Conservation (phyloP, 2,113 vertebrate species). For the Smithornis capensis region DNA sequence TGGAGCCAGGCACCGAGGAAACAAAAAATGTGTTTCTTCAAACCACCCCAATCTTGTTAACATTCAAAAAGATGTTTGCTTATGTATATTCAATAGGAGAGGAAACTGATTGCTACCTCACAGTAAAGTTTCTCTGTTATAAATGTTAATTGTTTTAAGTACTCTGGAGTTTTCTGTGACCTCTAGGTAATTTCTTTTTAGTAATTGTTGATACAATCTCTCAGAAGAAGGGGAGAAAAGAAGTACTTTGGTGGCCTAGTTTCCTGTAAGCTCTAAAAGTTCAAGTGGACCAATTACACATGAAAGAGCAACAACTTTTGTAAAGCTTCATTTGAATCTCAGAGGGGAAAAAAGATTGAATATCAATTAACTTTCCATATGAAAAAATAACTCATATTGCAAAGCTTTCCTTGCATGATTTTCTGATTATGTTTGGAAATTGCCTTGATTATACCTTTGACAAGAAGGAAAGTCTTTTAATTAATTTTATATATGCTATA, state of each 20-base stretch:
- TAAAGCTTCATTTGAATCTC: constrained; percentile 64
- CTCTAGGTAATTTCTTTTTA: neutral
- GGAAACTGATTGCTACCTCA: neutral
- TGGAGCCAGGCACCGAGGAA: neutral
- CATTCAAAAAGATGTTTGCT: neutral
- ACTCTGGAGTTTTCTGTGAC: neutral
- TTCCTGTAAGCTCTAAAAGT: constrained; percentile 54
- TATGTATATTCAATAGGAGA: neutral
- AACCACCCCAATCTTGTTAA: neutral
- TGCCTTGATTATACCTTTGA: constrained; percentile 76
- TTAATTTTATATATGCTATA: constrained; percentile 70
- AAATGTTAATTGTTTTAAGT: constrained; percentile 32
- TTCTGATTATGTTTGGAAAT: constrained; percentile 76
- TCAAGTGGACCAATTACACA: constrained; percentile 43
- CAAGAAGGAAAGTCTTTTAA: constrained; percentile 69
- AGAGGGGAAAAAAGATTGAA: constrained; percentile 54
- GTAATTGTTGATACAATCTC: constrained; percentile 12
- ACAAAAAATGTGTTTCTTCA: neutral
- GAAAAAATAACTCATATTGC: constrained; percentile 68
- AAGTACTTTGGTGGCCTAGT: constrained; percentile 29
- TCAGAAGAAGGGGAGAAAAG: neutral
- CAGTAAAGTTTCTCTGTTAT: neutral
- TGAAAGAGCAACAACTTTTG: constrained; percentile 45
- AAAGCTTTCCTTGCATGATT: constrained; percentile 67
- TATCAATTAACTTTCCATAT: constrained; percentile 77